Conservation (phyloP, 2,797 vertebrate species). For the Halcyon smyrnensis region DNA sequence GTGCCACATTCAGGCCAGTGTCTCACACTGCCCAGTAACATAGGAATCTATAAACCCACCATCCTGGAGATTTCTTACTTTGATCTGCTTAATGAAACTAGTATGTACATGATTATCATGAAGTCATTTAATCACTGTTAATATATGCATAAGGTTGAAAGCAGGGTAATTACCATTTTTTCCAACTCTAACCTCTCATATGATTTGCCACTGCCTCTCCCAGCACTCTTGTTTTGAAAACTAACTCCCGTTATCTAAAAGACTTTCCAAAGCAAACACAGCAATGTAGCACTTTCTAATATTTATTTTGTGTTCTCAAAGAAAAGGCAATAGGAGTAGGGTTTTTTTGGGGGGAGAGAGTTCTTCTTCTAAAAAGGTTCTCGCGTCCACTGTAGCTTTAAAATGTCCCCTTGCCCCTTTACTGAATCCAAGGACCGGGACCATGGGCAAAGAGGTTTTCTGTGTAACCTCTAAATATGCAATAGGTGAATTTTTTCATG, state of each 20-base stretch:
- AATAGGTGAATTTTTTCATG: slow-evolving; percentile 31
- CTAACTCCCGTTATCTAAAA: slow-evolving; percentile 43
- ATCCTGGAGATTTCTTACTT: slow-evolving; percentile 5
- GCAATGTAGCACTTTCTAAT: slow-evolving; percentile 63
- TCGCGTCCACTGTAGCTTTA: background rate
- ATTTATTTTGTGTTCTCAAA: slow-evolving; percentile 68
- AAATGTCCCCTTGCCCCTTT: background rate
- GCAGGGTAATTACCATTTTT: slow-evolving; percentile 55
- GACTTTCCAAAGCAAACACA: slow-evolving; percentile 68
- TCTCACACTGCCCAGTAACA: background rate
- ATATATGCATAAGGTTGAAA: slow-evolving; percentile 50
- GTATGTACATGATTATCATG: slow-evolving; percentile 37
- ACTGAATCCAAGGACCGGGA: slow-evolving; percentile 22
- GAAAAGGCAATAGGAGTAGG: background rate
- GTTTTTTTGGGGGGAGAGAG: accelerated
- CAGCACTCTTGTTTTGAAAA: slow-evolving; percentile 42
- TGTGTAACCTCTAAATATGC: slow-evolving; percentile 54
- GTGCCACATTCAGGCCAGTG: background rate
- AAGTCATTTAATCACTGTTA: slow-evolving; percentile 49
- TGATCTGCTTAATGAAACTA: slow-evolving; percentile 55
- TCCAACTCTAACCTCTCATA: slow-evolving; percentile 11
- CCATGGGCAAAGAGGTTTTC: slow-evolving; percentile 10
- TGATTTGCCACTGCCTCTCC: slow-evolving; percentile 20
- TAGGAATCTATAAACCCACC: background rate
- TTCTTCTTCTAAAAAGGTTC: background rate